Base-by-base conservation (phyloP, 2,888 invertebrate genomes). In the Ariolimax columbianus region DNA sequence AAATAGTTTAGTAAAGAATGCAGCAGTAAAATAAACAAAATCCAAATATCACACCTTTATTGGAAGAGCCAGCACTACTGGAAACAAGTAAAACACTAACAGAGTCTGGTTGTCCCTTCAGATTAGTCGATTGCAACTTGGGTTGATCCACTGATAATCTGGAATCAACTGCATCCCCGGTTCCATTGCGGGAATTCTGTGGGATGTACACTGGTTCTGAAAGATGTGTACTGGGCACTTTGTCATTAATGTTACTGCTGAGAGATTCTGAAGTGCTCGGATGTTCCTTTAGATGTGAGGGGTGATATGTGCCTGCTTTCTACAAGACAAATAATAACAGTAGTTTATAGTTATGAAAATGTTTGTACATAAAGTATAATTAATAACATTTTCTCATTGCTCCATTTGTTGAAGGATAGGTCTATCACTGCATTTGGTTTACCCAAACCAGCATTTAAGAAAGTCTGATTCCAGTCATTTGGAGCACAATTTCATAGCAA, bases 181-280 rank as follows among this genome's bases (percentile, higher is more conserved):
- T 75, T 19, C 82, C 82, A 63, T 82, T 82, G 40, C 82, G 82
- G 19, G 82, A 55, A 77, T 73, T 75, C 9, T 75, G 82, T 23
- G 82, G 82, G 73, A 82, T 51, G 51, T 82, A 82, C 3, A 33
- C 51, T 1, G 80, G 43, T 2, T 81, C 66, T 40, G 36, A 33
- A 6, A 36, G 17, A 43, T 47, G 47, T 47, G 47, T 36, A 17
- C 40, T 40, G 30, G 80, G 33, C 1, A n/a, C 47, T 36, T 47
- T 70, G 9, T 70, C 82, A 73, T n/a, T 55, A 36, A 26, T 82
- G 38, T 81, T 81, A n/a, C 9, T 82, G 43, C 70, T 82, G 40
- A 55, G 59, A 36, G 66, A 14, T 33, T 82, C 75, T 30, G 43
- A 36, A 23, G 30, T 66, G 26, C 51, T 40, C 30, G 40, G 19